Evolutionary conservation across 2,888 invertebrate genomes (phyloP).

Genomic region (Pammene aurita): DNA sequence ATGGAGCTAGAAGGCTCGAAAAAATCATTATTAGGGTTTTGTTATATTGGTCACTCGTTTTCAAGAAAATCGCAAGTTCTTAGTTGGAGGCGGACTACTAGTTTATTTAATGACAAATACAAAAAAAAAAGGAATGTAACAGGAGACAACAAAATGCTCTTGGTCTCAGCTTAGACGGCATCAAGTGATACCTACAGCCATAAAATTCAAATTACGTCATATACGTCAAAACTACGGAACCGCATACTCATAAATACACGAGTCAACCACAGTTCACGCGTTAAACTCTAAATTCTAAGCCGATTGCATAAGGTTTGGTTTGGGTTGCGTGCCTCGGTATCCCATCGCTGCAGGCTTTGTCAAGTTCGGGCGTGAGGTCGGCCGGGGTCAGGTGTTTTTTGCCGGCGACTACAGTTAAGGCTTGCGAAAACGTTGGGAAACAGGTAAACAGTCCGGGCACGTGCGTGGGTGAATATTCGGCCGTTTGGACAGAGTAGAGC

Average conservation of each 20-base stretch:
- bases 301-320: constrained; percentile 12
- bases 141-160: no score
- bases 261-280: not conserved
- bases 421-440: constrained; percentile 26
- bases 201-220: constrained; percentile 4
- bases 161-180: not conserved
- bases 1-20: no score
- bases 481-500: not conserved
- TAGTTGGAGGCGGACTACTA: no score
- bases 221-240: constrained; percentile 18
- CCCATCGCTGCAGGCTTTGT: constrained; percentile 25
- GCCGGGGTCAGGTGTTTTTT: constrained; percentile 30
- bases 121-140: no score
- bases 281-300: not conserved
- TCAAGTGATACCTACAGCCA: not conserved
- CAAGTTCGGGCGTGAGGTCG: constrained; percentile 33
- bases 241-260: not conserved
- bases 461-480: constrained; percentile 8
- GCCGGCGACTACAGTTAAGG: constrained; percentile 22
- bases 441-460: constrained; percentile 10
- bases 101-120: no score
- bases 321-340: constrained; percentile 4
- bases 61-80: no score
- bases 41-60: no score
- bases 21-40: no score